A percentile compares a stretch with the other conserved stretches of the same genome.
phyloP scores from a whole-genome alignment of 2,797 vertebrate species.

The Spheniscus humboldti region DNA sequence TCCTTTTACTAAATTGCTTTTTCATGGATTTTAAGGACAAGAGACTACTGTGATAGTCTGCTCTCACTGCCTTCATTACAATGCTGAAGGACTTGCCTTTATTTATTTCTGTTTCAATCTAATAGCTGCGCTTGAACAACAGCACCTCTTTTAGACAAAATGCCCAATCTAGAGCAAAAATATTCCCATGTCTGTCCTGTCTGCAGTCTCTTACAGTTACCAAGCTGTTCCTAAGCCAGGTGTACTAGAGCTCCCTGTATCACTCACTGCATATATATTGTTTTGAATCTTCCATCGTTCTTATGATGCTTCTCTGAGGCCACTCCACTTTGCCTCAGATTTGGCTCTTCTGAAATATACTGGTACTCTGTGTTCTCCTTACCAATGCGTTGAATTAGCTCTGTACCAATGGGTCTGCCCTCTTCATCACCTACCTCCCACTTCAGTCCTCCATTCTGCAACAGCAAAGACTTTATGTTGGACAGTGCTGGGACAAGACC shows the following conservation, averaged over 20 bases:
- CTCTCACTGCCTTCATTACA: conserved; percentile 1
- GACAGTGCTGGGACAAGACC: neutral
- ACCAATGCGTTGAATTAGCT: neutral
- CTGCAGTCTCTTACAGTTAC: neutral
- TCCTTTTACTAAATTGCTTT: conserved; percentile 46
- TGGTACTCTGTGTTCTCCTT: neutral
- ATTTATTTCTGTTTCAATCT: conserved; percentile 37
- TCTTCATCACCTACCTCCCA: neutral
- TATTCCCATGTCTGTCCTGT: neutral
- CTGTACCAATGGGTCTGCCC: neutral
- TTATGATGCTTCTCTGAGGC: neutral
- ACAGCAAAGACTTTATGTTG: neutral
- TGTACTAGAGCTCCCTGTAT: neutral
- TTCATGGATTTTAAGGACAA: conserved; percentile 51
- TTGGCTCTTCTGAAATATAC: neutral
- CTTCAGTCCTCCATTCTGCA: neutral
- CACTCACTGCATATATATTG: neutral
- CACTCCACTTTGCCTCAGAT: neutral
- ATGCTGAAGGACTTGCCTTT: neutral
- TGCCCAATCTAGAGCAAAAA: neutral
- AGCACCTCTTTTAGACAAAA: neutral
- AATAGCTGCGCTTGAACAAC: neutral
- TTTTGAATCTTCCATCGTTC: neutral
- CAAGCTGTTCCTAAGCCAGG: neutral
- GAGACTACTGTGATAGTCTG: neutral